Evolutionary conservation across 2,113 vertebrate genomes (phyloP).

Genomic region (Oceanodroma tethys): DNA sequence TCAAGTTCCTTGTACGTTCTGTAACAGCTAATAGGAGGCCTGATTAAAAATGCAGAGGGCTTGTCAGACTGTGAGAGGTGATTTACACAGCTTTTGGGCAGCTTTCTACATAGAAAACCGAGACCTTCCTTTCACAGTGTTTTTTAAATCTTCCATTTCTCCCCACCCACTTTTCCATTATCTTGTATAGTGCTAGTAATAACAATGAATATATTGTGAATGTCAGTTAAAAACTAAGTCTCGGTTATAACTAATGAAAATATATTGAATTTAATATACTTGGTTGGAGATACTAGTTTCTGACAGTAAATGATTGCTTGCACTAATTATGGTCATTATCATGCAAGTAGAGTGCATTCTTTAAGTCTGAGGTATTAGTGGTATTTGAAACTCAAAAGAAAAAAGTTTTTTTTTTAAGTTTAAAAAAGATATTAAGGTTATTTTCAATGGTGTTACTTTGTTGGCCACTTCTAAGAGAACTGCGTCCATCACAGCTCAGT

Average conservation of each 20-base stretch:
- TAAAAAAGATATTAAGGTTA: not conserved
- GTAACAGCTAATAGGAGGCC: not conserved
- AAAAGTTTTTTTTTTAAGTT: not conserved
- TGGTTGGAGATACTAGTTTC: conserved; percentile 49
- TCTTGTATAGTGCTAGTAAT: conserved; percentile 27
- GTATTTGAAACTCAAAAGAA: not conserved
- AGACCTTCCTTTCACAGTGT: not conserved
- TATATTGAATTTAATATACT: conserved; percentile 59
- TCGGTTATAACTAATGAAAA: conserved; percentile 52
- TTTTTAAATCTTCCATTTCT: conserved; percentile 18
- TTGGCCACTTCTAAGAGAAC: not conserved
- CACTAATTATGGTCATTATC: conserved; percentile 34
- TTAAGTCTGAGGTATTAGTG: not conserved
- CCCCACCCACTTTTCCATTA: conserved; percentile 18
- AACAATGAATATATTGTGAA: conserved; percentile 28
- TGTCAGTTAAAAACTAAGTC: conserved; percentile 34
- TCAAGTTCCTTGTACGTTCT: not conserved
- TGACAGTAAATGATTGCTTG: conserved; percentile 51
- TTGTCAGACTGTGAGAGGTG: not conserved
- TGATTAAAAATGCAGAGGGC: not conserved
- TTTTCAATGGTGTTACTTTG: not conserved
- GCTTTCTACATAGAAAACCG: not conserved
- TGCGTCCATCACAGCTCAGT: not conserved
- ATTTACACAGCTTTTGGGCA: conserved; percentile 20
- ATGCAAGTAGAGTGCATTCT: not conserved